Conservation (phyloP, 2,888 invertebrate species). For the Polyommatus iphigenia region DNA sequence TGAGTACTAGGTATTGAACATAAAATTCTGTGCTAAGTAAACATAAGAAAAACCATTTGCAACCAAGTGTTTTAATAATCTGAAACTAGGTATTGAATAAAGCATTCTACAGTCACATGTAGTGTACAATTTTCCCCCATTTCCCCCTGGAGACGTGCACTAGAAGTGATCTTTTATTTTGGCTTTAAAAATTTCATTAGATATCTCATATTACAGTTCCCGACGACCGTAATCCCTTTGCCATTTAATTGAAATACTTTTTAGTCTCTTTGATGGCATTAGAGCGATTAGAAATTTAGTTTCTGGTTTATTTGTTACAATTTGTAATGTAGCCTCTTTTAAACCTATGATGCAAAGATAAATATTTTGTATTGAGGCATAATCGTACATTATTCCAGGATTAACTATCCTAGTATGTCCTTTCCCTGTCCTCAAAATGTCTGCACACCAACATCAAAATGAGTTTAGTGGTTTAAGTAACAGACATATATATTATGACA, state of each 20-base stretch:
- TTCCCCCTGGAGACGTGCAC: not conserved
- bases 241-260: slow-evolving; percentile 1
- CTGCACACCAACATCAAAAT: no score
- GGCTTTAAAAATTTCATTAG: slow-evolving; percentile 19
- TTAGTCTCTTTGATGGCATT: not conserved
- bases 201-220: not conserved
- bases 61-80: not conserved
- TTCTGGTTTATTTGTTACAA: not conserved
- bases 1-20: no score
- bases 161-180: slow-evolving; percentile 23
- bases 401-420: no score
- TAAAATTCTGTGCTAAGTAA: no score
- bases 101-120: not conserved
- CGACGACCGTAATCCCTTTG: not conserved
- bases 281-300: not conserved
- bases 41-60: no score
- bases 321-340: not conserved
- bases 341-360: no score
- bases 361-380: no score
- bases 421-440: no score
- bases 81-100: not conserved
- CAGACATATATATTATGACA: no score
- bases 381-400: no score
- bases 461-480: no score
- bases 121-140: not conserved